A percentile compares a stretch with the other conserved stretches of the same genome.
phyloP scores from a whole-genome alignment of 1,140 invertebrate genomes.

The Nymphalis io region DNA sequence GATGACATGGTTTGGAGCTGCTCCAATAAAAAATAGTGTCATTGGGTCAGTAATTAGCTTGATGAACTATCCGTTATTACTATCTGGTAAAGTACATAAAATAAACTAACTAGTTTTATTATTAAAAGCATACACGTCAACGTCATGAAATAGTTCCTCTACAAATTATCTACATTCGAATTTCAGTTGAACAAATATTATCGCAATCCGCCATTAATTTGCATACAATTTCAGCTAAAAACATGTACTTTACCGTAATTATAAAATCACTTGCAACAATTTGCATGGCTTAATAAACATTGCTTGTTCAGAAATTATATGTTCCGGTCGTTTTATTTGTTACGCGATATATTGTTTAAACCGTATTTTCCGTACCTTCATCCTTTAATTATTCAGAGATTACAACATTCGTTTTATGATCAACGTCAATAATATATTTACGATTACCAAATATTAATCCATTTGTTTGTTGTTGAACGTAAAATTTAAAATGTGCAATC shows the following conservation, averaged over 20 bases:
- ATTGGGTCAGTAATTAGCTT: no score
- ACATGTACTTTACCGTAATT: constrained; percentile 28
- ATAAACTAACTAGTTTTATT: background rate
- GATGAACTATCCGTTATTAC: no score
- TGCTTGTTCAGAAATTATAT: constrained; percentile 8
- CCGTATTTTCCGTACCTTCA: background rate
- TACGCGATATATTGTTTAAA: constrained; percentile 16
- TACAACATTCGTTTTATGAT: background rate
- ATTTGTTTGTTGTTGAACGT: no score
- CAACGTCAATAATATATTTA: no score
- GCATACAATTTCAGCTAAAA: constrained; percentile 36
- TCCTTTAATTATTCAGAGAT: constrained; percentile 14
- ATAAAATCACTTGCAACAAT: constrained; percentile 29
- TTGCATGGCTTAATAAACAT: constrained; percentile 20
- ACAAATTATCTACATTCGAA: constrained; percentile 15
- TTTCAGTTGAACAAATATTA: constrained; percentile 31
- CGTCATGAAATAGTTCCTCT: constrained; percentile 5
- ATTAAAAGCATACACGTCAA: background rate
- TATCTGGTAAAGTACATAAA: background rate
- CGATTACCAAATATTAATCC: no score
- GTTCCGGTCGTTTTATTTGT: constrained; percentile 15
- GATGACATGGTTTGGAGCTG: no score
- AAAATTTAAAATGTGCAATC: no score
- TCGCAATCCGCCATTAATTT: constrained; percentile 30
- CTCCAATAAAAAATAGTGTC: no score